A percentile compares a stretch with the other conserved stretches of the same genome.
These are phyloP conservation scores for Tachystola acroxantha DNA, from an alignment of 2,888 invertebrate species.

Conservation along the genomic window DNA sequence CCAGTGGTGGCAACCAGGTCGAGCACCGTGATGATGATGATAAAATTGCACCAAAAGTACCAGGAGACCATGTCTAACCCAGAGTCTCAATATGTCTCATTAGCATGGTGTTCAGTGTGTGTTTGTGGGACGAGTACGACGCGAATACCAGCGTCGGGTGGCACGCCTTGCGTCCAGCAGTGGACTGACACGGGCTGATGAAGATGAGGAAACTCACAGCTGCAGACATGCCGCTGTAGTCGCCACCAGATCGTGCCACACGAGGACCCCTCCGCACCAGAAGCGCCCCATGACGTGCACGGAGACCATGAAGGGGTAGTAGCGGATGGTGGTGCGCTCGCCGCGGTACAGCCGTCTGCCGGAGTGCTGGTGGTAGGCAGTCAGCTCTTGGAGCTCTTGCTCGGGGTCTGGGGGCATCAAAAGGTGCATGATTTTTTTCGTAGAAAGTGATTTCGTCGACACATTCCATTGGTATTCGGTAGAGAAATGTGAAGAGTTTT, in stretches of 20 bases:
- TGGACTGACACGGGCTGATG: no score
- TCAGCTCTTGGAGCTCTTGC: conserved; percentile 47
- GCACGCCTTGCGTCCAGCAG: no score
- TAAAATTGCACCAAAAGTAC: no score
- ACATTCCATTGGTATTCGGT: not conserved
- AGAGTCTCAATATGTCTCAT: no score
- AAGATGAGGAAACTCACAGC: conserved; percentile 50
- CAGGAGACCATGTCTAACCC: no score
- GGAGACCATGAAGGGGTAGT: conserved; percentile 64
- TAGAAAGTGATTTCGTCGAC: no score
- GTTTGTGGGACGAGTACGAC: no score
- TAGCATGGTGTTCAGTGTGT: no score
- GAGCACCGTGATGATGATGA: not conserved
- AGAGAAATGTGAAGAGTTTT: no score
- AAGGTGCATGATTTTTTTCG: not conserved
- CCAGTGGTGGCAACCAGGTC: not conserved
- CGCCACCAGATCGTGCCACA: conserved; percentile 50
- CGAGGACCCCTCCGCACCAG: conserved; percentile 62
- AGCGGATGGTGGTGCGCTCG: conserved; percentile 46
- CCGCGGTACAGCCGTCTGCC: conserved; percentile 55
- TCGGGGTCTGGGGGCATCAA: conserved; percentile 55
- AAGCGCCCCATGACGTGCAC: conserved; percentile 61
- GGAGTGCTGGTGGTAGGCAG: conserved; percentile 39
- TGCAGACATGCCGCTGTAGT: conserved; percentile 66
- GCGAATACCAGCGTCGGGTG: no score